Conservation (phyloP, 53 echinoderm and acorn worm genomes). For the Arbacia lixula region DNA sequence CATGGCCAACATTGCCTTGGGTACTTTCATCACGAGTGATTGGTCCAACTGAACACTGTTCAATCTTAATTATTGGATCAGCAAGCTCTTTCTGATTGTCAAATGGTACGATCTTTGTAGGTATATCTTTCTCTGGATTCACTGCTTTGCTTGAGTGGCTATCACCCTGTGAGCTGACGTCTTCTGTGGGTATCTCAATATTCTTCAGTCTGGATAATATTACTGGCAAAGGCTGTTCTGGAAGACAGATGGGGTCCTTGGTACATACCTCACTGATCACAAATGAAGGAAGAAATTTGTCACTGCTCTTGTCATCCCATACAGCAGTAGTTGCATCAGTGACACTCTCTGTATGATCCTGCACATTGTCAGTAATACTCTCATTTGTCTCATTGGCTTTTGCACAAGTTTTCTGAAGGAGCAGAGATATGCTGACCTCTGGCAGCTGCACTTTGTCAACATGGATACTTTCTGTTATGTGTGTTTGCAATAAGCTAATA, state of each 20-base stretch:
- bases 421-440: background rate
- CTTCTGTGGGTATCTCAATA: too few relatives aligned
- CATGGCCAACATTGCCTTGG: too few relatives aligned
- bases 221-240: background rate
- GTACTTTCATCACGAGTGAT: too few relatives aligned
- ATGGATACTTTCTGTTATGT: slow-evolving; percentile 5
- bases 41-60: too few relatives aligned
- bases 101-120: too few relatives aligned
- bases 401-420: background rate
- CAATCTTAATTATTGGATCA: too few relatives aligned
- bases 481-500: background rate
- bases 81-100: too few relatives aligned
- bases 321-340: background rate
- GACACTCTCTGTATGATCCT: background rate
- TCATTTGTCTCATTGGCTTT: background rate
- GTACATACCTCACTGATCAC: background rate
- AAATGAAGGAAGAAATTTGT: background rate
- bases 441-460: slow-evolving; percentile 4
- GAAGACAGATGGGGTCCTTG: background rate
- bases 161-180: background rate
- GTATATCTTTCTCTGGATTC: too few relatives aligned
- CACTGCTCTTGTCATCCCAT: background rate
- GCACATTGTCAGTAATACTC: background rate
- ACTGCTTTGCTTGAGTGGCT: too few relatives aligned
- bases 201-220: slow-evolving; percentile 8